Evolutionary conservation across 2,113 vertebrate genomes (phyloP).

Genomic region (Nasalis larvatus): DNA sequence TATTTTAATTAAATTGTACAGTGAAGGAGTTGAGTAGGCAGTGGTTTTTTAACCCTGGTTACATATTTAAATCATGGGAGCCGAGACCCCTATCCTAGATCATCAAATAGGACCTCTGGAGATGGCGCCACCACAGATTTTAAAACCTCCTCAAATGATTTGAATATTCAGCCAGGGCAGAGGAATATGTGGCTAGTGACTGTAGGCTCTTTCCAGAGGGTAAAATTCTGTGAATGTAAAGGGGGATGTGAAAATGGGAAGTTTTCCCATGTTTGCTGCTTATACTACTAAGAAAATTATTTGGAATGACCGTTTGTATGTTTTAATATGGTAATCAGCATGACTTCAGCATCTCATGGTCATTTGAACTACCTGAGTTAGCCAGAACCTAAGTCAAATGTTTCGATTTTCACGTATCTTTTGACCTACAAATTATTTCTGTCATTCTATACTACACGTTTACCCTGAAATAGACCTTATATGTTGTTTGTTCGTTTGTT

Average conservation of each 20-base stretch:
- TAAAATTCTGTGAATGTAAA: neutral
- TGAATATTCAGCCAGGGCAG: neutral
- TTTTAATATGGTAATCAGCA: neutral
- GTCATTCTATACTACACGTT: neutral
- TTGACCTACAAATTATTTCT: neutral
- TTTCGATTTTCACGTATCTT: neutral
- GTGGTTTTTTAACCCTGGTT: neutral
- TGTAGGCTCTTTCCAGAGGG: neutral
- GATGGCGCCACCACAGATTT: neutral
- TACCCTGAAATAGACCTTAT: neutral
- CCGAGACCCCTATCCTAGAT: neutral
- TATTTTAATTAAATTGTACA: neutral
- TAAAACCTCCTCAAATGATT: neutral
- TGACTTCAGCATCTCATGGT: neutral
- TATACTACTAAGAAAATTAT: neutral
- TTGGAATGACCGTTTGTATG: neutral
- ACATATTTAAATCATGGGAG: neutral
- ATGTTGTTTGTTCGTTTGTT: neutral
- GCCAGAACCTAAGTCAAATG: neutral
- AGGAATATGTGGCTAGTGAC: neutral
- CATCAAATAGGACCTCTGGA: neutral
- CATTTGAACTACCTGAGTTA: neutral
- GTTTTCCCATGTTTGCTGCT: neutral
- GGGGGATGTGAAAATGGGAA: neutral
- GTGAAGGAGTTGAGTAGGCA: neutral